Conservation (phyloP, 2,888 invertebrate species). For the Phaonia tiefii region DNA sequence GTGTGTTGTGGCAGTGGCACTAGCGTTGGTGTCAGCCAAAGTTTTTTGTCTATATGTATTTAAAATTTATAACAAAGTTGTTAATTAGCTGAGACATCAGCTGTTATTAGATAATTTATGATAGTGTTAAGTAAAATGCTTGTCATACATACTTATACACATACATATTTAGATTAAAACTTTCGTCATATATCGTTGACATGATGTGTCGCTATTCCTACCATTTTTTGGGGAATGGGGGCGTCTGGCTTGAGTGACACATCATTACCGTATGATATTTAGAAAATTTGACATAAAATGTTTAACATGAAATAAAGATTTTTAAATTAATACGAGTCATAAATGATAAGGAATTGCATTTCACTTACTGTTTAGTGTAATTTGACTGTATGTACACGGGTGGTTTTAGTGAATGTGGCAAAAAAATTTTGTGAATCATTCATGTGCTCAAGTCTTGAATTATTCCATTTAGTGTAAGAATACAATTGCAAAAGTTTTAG, state of each 20-base stretch:
- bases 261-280: slow-evolving; percentile 44
- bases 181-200: slow-evolving; percentile 45
- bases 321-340: too few relatives aligned
- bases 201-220: slow-evolving; percentile 16
- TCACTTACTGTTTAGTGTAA: too few relatives aligned
- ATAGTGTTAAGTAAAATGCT: slow-evolving; percentile 48
- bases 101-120: slow-evolving; percentile 75
- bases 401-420: too few relatives aligned
- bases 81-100: slow-evolving; percentile 80
- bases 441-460: too few relatives aligned
- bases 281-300: background rate
- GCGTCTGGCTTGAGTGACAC: slow-evolving; percentile 37
- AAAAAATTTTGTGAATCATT: too few relatives aligned
- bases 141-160: slow-evolving; percentile 9
- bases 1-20: background rate
- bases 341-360: too few relatives aligned
- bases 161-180: slow-evolving; percentile 13
- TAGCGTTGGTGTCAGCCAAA: background rate
- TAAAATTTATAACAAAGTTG: slow-evolving; percentile 79
- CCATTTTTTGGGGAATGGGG: slow-evolving; percentile 2
- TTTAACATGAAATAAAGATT: too few relatives aligned
- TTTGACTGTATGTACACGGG: too few relatives aligned
- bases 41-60: slow-evolving; percentile 14
- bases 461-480: too few relatives aligned
- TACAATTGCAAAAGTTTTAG: too few relatives aligned